Evolutionary conservation across 2,888 invertebrate species (phyloP).

Genomic region (Hesperia comma): DNA sequence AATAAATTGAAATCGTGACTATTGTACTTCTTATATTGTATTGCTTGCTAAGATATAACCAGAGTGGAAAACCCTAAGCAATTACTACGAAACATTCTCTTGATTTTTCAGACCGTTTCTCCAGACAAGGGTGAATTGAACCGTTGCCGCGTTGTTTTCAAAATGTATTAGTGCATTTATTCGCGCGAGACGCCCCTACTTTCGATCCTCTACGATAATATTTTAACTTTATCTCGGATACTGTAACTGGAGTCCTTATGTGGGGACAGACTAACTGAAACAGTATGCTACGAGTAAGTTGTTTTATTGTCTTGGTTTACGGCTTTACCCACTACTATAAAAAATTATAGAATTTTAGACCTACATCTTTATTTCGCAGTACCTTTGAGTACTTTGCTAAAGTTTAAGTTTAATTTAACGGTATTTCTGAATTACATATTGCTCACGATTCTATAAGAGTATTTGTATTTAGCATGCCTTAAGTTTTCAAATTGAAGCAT

Average conservation of each 20-base stretch:
- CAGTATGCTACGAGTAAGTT: constrained; percentile 11
- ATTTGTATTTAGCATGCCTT: too few species aligned
- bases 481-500: too few species aligned
- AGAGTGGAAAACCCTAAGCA: constrained; percentile 17
- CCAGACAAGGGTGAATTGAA: constrained; percentile 62
- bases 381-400: too few species aligned
- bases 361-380: too few species aligned
- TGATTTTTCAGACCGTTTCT: constrained; percentile 33
- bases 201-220: constrained; percentile 77
- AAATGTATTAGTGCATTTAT: constrained; percentile 78
- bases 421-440: too few species aligned
- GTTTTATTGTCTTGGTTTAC: background rate
- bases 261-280: constrained; percentile 12
- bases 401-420: too few species aligned
- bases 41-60: constrained; percentile 10
- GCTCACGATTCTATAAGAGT: too few species aligned
- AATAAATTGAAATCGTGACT: background rate
- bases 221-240: constrained; percentile 79
- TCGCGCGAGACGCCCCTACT: constrained; percentile 65
- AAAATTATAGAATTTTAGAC: too few species aligned
- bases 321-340: background rate
- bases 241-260: constrained; percentile 59
- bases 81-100: constrained; percentile 32
- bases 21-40: too few species aligned
- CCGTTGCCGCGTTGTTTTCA: constrained; percentile 64